phyloP scores from a whole-genome alignment of 1,140 invertebrate genomes.

The Ericerus pela region DNA sequence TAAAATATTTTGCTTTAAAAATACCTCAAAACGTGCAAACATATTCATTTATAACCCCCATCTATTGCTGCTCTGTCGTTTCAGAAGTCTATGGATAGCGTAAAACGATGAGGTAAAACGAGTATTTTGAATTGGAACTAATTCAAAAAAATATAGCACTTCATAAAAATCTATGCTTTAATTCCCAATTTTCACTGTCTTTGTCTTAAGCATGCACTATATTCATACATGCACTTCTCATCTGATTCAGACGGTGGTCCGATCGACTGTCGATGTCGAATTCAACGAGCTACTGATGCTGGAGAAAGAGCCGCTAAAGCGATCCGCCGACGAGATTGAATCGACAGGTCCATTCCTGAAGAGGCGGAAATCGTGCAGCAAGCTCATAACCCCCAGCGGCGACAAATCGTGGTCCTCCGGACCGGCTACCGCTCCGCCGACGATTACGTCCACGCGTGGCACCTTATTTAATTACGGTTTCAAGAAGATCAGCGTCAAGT shows the following conservation, averaged over 20 bases:
- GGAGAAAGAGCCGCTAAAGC: not conserved
- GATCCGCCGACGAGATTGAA: not conserved
- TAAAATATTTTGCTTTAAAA: too few relatives aligned
- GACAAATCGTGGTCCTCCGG: not conserved
- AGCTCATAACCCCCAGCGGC: not conserved
- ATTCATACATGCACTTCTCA: not conserved
- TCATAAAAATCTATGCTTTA: too few relatives aligned
- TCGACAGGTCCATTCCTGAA: not conserved
- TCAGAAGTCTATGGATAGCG: too few relatives aligned
- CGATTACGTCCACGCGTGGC: not conserved
- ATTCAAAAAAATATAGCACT: too few relatives aligned
- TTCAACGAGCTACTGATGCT: not conserved
- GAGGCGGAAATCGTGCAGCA: not conserved
- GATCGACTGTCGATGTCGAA: not conserved
- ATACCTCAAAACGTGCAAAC: too few relatives aligned
- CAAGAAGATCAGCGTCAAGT: conserved; percentile 22
- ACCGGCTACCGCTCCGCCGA: conserved; percentile 1
- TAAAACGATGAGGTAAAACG: too few relatives aligned
- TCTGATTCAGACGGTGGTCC: not conserved
- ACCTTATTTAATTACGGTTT: conserved; percentile 25
- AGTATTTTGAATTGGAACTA: too few relatives aligned
- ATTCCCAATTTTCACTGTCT: too few relatives aligned
- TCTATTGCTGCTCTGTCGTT: too few relatives aligned
- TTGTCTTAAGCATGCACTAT: not conserved
- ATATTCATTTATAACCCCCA: too few relatives aligned